Conservation (phyloP, 2,888 invertebrate genomes). For the Heliconius cydno region DNA sequence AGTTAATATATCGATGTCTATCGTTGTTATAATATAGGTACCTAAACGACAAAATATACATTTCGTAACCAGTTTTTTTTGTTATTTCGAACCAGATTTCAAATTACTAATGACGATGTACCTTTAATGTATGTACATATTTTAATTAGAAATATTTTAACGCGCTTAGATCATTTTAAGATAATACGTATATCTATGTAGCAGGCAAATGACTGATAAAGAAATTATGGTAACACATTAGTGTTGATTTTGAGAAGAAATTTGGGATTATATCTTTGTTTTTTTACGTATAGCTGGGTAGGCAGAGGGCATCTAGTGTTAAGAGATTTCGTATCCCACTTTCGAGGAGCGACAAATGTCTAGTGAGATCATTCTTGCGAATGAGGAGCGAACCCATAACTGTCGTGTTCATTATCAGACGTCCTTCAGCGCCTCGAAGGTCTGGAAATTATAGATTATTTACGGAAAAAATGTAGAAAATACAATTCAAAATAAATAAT, state of each 20-base stretch:
- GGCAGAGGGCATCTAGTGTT: neutral
- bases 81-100: conserved; percentile 7
- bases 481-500: too few species aligned
- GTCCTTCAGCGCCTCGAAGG: too few species aligned
- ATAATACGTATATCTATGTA: neutral
- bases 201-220: conserved; percentile 12
- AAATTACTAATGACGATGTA: conserved; percentile 3
- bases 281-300: neutral
- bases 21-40: neutral
- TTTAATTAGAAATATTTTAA: conserved; percentile 8
- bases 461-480: too few species aligned
- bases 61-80: neutral
- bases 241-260: neutral
- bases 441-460: too few species aligned
- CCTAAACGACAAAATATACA: neutral
- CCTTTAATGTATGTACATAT: conserved; percentile 24
- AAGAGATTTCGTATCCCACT: neutral
- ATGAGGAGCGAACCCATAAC: too few species aligned
- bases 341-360: neutral
- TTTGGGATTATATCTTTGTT: neutral
- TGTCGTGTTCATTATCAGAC: too few species aligned
- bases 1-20: neutral
- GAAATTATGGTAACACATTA: neutral
- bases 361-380: too few species aligned
- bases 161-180: conserved; percentile 7